A percentile compares a stretch with the other conserved stretches of the same genome.
Evolutionary conservation across 2,888 invertebrate genomes (phyloP).

Genomic region (Agrenia bidenticulata): DNA sequence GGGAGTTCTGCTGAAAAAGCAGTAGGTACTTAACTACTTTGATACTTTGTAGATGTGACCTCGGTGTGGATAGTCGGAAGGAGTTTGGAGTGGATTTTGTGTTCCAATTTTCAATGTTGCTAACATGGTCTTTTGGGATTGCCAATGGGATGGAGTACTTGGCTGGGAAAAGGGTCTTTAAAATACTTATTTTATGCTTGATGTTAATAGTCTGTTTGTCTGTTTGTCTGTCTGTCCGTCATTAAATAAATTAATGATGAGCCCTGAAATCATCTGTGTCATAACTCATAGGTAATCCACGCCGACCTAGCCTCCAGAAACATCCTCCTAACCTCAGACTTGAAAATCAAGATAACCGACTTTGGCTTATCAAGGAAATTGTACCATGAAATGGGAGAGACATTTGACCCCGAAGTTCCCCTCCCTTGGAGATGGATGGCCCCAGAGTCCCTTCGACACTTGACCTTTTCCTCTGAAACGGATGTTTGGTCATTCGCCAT

Average conservation of each 20-base stretch:
- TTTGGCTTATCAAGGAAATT: conserved; percentile 14
- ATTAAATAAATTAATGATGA: background rate
- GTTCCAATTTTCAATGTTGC: background rate
- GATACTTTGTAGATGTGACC: too few species aligned
- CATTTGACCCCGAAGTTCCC: conserved; percentile 4
- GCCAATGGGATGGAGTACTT: conserved; percentile 16
- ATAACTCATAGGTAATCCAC: conserved; percentile 13
- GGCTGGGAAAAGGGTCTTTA: conserved; percentile 4
- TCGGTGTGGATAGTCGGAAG: too few species aligned
- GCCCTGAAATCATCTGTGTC: background rate
- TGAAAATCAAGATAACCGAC: conserved; percentile 11
- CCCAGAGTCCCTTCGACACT: background rate
- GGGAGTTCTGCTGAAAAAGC: too few species aligned
- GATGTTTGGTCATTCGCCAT: conserved; percentile 13
- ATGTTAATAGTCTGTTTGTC: too few species aligned
- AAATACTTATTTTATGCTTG: too few species aligned
- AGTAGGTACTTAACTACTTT: too few species aligned
- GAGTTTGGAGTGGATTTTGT: background rate
- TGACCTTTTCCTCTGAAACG: conserved; percentile 5
- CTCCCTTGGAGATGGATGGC: conserved; percentile 21
- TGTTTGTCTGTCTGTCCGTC: too few species aligned
- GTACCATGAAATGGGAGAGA: conserved; percentile 6
- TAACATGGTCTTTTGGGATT: conserved; percentile 6
- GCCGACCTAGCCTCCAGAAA: conserved; percentile 11
- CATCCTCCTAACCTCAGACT: conserved; percentile 1